phyloP scores from a whole-genome alignment of 2,113 vertebrate species.

The Phyllostomus discolor region DNA sequence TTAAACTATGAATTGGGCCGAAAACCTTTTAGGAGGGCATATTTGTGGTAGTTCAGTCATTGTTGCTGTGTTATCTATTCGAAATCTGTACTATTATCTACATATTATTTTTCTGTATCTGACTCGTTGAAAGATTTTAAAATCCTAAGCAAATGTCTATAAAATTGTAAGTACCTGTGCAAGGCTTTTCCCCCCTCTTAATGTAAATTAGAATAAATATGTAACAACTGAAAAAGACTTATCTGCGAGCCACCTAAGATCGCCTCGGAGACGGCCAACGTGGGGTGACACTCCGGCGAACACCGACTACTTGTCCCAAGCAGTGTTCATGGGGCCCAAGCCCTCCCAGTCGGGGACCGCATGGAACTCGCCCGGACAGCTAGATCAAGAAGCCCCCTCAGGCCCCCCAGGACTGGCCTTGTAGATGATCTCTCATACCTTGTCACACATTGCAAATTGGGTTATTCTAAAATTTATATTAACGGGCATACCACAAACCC shows the following conservation, averaged over 20 bases:
- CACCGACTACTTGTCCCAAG: background rate
- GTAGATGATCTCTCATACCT: background rate
- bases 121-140: background rate
- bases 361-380: background rate
- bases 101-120: background rate
- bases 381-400: background rate
- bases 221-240: conserved; percentile 8
- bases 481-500: background rate
- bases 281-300: background rate
- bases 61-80: background rate
- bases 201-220: background rate
- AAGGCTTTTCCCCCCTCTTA: background rate
- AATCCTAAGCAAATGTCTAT: background rate
- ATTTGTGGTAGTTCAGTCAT: background rate
- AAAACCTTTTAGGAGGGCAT: background rate
- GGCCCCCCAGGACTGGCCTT: background rate
- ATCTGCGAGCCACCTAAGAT: background rate
- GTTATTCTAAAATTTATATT: background rate
- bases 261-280: background rate
- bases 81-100: background rate
- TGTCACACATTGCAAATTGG: background rate
- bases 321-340: background rate
- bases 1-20: background rate
- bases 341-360: background rate
- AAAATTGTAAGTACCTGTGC: background rate